These are phyloP conservation scores for Abscondita cerata DNA, from an alignment of 2,888 invertebrate genomes.

Conservation along the genomic window DNA sequence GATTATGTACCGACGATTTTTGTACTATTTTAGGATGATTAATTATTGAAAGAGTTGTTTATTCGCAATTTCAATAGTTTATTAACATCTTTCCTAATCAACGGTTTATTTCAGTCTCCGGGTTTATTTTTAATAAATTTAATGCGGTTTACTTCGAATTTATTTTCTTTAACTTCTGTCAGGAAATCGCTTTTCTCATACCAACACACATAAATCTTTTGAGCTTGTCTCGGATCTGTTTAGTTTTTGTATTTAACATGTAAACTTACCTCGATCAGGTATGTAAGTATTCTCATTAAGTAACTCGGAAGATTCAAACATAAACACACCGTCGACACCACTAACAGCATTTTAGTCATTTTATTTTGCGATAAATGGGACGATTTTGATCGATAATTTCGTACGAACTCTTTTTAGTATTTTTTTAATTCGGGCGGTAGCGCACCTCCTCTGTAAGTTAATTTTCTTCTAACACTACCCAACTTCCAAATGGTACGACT, in stretches of 20 bases:
- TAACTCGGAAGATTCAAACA: conserved; percentile 80
- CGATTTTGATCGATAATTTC: conserved; percentile 43
- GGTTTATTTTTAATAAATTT: too few relatives aligned
- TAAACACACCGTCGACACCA: conserved; percentile 82
- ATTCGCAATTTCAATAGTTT: too few relatives aligned
- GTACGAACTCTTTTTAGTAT: conserved; percentile 43
- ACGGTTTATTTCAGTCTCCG: too few relatives aligned
- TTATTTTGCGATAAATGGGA: conserved; percentile 57
- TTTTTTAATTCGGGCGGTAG: neutral
- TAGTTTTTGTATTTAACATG: neutral
- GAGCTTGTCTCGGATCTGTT: neutral
- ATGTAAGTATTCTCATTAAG: conserved; percentile 69
- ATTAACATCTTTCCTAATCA: too few relatives aligned
- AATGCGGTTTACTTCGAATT: neutral
- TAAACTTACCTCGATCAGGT: conserved; percentile 36
- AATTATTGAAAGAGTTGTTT: too few relatives aligned
- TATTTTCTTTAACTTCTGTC: neutral
- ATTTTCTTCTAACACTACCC: conserved; percentile 40
- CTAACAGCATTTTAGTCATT: conserved; percentile 82
- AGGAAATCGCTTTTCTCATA: too few relatives aligned
- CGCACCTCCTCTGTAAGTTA: conserved; percentile 36
- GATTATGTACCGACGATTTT: too few relatives aligned
- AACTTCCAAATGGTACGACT: conserved; percentile 71
- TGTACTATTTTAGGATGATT: too few relatives aligned
- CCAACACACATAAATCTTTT: neutral